Evolutionary conservation across 1,140 invertebrate species (phyloP).

Genomic region (Drosophila melanogaster): DNA sequence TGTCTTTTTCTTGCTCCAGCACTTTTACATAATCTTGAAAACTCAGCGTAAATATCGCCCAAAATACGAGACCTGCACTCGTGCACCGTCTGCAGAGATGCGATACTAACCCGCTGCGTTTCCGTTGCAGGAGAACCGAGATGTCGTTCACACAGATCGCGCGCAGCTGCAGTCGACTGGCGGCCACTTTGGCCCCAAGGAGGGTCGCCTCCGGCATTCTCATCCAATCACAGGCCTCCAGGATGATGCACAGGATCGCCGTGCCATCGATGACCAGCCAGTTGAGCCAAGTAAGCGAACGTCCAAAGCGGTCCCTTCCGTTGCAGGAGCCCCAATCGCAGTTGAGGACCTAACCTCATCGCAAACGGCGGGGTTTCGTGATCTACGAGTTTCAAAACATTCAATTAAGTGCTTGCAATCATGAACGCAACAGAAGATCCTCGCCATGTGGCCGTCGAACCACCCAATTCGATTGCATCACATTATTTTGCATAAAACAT

Average conservation of each 20-base stretch:
- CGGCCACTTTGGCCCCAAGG: slow-evolving; percentile 64
- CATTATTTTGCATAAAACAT: slow-evolving; percentile 43
- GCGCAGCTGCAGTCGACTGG: slow-evolving; percentile 77
- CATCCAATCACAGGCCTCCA: slow-evolving; percentile 58
- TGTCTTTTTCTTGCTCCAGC: slow-evolving; percentile 57
- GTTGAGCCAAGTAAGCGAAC: slow-evolving; percentile 69
- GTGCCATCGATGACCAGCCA: slow-evolving; percentile 64
- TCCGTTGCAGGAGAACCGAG: slow-evolving; percentile 46
- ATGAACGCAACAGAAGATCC: neutral
- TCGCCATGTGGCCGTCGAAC: neutral
- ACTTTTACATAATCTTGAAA: slow-evolving; percentile 81
- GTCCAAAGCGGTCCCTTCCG: neutral
- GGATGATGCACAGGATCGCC: slow-evolving; percentile 74
- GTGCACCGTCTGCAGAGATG: neutral
- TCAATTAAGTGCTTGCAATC: neutral
- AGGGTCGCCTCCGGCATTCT: slow-evolving; percentile 52
- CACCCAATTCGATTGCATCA: slow-evolving; percentile 57
- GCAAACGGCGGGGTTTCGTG: slow-evolving; percentile 19
- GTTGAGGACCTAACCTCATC: slow-evolving; percentile 67
- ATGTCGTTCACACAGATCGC: slow-evolving; percentile 82
- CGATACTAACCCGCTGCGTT: slow-evolving; percentile 18
- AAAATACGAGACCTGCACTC: slow-evolving; percentile 9
- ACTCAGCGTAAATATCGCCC: slow-evolving; percentile 70
- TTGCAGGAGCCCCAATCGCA: neutral
- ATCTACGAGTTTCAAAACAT: neutral